Evolutionary conservation across 2,888 invertebrate genomes (phyloP).

Genomic region (Pardosa pseudoannulata): DNA sequence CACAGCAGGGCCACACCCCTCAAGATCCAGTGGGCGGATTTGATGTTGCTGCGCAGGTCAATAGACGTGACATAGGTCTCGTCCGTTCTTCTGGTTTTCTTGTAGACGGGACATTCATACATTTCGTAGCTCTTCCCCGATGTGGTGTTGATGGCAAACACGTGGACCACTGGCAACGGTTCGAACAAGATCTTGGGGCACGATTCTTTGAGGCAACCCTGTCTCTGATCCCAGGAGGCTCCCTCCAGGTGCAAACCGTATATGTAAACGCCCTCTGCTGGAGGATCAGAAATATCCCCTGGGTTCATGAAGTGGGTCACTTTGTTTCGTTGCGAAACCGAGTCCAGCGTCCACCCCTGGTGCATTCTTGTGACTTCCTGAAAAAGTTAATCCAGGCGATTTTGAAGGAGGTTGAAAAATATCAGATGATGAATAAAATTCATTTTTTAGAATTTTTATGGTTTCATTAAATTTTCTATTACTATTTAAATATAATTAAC

Average conservation of each 20-base stretch:
- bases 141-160: constrained; percentile 95
- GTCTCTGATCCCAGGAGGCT: constrained; percentile 91
- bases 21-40: constrained; percentile 92
- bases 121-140: constrained; percentile 92
- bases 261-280: constrained; percentile 85
- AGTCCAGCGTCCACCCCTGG: constrained; percentile 97
- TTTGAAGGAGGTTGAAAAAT: too few species aligned
- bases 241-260: constrained; percentile 94
- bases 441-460: too few species aligned
- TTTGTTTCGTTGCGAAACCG: constrained; percentile 94
- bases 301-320: constrained; percentile 91
- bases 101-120: constrained; percentile 97
- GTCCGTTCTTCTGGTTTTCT: constrained; percentile 96
- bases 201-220: constrained; percentile 93
- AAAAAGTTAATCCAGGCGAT: constrained; percentile 58
- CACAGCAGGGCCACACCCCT: constrained; percentile 96
- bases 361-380: constrained; percentile 97
- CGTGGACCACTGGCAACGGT: constrained; percentile 96
- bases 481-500: too few species aligned
- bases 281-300: constrained; percentile 93
- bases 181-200: constrained; percentile 93
- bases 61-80: constrained; percentile 96
- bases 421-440: too few species aligned
- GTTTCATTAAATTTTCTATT: too few species aligned
- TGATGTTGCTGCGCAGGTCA: constrained; percentile 84